Evolutionary conservation across 2,888 invertebrate species (phyloP), one percentile per base, ranked within the genome.

Genomic region (Trachelus stipa): DNA sequence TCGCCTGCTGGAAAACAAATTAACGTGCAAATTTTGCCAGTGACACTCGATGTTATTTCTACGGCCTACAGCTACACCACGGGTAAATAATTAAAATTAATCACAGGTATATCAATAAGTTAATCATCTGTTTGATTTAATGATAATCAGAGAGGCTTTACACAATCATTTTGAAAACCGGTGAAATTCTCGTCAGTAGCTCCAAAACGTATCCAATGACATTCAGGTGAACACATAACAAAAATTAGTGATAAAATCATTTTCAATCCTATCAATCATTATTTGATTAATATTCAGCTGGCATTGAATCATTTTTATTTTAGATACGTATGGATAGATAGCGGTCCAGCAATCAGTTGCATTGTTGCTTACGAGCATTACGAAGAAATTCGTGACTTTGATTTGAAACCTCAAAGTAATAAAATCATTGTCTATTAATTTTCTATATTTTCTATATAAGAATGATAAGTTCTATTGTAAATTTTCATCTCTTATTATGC

Each of bases 281-380:
- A 12, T 56, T 31, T 23, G 1, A 40, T 40, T 40, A 23, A 40
- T 40, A 15, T 23, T 40, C 40, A 9, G 40, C 40, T 40, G 40
- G 23, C 35, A 35, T 15, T 69, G 11, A 37, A 69, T 9, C 12
- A 73, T 76, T 4, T 40, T 68, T n/a, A 34, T 31, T 37, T 77
- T 37, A 87, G 87, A 77, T 79, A 83, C 34, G 83, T 86, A 73
- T 85, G 85, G 81, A 74, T 86, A 11, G 82, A 79, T 37, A 83
- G 83, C 74, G 84, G 80, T 31, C 77, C 78, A 6, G 78, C 37
- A n/a, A 83, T 87, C 74, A 86, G 85, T 12, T 85, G 85, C 56
- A 81, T 87, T 34, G 77, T 82, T 3, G 80, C 85, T 34, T 85
- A 85, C 73, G 88, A 86, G 74, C 75, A 82, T 79, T 84, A 80